phyloP scores from a whole-genome alignment of 2,113 vertebrate genomes.

The Suncus etruscus region DNA sequence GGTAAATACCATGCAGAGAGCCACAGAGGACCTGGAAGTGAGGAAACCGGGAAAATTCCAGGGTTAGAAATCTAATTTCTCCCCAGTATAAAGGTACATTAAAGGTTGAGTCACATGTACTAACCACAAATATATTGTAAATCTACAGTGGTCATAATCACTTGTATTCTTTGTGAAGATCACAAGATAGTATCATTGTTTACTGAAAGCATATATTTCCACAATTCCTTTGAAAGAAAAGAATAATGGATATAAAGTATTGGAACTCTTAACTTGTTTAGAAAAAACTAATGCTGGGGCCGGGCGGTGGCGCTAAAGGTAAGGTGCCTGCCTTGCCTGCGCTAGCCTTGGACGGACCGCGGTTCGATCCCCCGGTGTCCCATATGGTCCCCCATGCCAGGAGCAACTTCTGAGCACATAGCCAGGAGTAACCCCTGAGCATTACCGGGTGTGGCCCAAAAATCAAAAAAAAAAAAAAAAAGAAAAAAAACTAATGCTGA shows the following conservation, averaged over 20 bases:
- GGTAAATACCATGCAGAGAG: slow-evolving; percentile 51
- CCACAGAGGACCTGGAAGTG: slow-evolving; percentile 68
- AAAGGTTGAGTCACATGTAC: slow-evolving; percentile 55
- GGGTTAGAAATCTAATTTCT: slow-evolving; percentile 70
- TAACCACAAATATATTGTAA: slow-evolving; percentile 71
- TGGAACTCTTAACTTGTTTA: slow-evolving; percentile 62
- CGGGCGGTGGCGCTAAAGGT: too few relatives aligned
- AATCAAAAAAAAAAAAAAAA: too few relatives aligned
- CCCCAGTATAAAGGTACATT: slow-evolving; percentile 56
- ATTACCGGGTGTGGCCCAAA: too few relatives aligned
- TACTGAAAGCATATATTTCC: slow-evolving; percentile 66
- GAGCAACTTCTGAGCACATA: too few relatives aligned
- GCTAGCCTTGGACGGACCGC: too few relatives aligned
- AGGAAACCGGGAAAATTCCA: slow-evolving; percentile 67
- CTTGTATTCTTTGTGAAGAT: slow-evolving; percentile 71
- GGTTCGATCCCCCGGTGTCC: too few relatives aligned
- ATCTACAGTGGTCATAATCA: slow-evolving; percentile 78
- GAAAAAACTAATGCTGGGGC: slow-evolving; percentile 83
- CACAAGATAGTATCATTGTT: slow-evolving; percentile 69
- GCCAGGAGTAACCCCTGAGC: too few relatives aligned
- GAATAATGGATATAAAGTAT: slow-evolving; percentile 70
- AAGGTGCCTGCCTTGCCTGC: too few relatives aligned
- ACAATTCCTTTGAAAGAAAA: slow-evolving; percentile 60
- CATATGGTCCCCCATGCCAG: too few relatives aligned
- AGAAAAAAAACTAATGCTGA: slow-evolving; percentile 82